Percentiles rank a stretch among this genome's conserved stretches.
These are phyloP conservation scores for Lycaena phlaeas DNA, from an alignment of 2,888 invertebrate species.

Conservation along the genomic window DNA sequence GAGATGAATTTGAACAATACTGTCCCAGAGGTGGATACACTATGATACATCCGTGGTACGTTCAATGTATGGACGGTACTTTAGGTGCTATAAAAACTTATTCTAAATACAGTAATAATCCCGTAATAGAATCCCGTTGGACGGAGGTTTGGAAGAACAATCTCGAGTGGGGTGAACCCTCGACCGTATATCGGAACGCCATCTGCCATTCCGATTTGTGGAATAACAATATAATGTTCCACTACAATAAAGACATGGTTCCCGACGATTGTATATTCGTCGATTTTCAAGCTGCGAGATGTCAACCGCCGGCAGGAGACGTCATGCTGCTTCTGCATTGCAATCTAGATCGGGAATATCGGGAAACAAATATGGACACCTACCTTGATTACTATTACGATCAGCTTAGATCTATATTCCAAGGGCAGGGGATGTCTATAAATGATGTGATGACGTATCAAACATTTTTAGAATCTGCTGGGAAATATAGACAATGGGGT, in stretches of 20 bases:
- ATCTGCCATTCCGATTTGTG: constrained; percentile 76
- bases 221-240: constrained; percentile 76
- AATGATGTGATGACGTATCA: constrained; percentile 45
- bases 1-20: constrained; percentile 35
- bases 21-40: constrained; percentile 39
- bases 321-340: constrained; percentile 70
- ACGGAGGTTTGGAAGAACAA: constrained; percentile 37
- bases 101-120: constrained; percentile 37
- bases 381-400: constrained; percentile 74
- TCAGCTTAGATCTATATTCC: constrained; percentile 52
- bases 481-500: constrained; percentile 66
- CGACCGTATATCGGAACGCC: constrained; percentile 55
- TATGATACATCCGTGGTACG: constrained; percentile 38
- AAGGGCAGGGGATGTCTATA: constrained; percentile 41
- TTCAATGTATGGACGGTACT: constrained; percentile 47
- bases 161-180: constrained; percentile 33
- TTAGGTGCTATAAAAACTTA: constrained; percentile 40
- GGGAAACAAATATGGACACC: constrained; percentile 56
- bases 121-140: constrained; percentile 40
- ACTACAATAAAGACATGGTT: constrained; percentile 35
- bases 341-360: constrained; percentile 56
- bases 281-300: constrained; percentile 79
- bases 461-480: constrained; percentile 53
- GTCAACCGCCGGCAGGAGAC: constrained; percentile 78
- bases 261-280: constrained; percentile 76